These are phyloP conservation scores for Rhagophthalmus giganteus DNA, from an alignment of 2,888 invertebrate genomes.

Conservation along the genomic window DNA sequence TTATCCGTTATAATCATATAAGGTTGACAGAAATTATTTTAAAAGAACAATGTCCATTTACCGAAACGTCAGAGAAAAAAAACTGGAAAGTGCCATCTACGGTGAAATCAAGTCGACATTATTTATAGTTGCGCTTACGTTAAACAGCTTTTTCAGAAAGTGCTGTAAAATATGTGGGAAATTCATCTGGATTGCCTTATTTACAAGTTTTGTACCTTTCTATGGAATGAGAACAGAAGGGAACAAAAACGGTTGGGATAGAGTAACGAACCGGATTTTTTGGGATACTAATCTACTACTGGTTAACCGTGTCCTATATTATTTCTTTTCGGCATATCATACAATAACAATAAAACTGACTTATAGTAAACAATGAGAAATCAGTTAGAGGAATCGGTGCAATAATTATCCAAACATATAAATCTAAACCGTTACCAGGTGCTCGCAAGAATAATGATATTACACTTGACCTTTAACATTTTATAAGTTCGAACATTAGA, in stretches of 20 bases:
- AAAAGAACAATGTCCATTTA: constrained; percentile 24
- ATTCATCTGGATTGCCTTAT: constrained; percentile 18
- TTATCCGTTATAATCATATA: constrained; percentile 19
- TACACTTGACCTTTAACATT: constrained; percentile 3
- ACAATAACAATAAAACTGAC: background rate
- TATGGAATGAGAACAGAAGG: background rate
- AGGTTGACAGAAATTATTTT: constrained; percentile 11
- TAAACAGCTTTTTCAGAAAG: constrained; percentile 17
- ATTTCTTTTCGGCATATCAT: background rate
- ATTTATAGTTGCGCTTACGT: constrained; percentile 14
- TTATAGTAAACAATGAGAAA: background rate
- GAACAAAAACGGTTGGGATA: constrained; percentile 9
- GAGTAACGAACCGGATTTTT: constrained; percentile 5
- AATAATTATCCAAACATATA: constrained; percentile 2
- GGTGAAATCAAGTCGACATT: constrained; percentile 16
- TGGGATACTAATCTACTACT: background rate
- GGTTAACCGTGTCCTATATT: background rate
- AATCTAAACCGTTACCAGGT: constrained; percentile 7
- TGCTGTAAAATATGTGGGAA: constrained; percentile 22
- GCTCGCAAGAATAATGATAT: constrained; percentile 15
- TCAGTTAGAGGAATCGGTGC: constrained; percentile 7
- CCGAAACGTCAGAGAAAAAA: constrained; percentile 10
- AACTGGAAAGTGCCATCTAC: constrained; percentile 11
- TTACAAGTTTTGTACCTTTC: constrained; percentile 11
- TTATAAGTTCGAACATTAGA: no score